Percentiles rank a stretch among this genome's conserved stretches.
Evolutionary conservation across 2,113 vertebrate genomes (phyloP).

Genomic region (Morone chrysops): DNA sequence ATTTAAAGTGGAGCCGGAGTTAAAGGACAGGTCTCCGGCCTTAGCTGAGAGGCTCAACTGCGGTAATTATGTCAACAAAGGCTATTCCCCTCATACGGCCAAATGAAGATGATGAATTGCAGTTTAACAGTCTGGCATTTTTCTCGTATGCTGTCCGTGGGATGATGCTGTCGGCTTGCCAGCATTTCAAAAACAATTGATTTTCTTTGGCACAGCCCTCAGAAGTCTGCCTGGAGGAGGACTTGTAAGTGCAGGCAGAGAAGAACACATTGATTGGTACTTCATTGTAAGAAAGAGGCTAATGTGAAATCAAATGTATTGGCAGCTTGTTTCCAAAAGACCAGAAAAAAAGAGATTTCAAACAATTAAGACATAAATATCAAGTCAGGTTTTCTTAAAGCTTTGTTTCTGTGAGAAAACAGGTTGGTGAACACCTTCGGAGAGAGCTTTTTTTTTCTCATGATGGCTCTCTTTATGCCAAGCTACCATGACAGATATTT

Average conservation of each 20-base stretch:
- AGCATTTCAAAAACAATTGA: conserved; percentile 73
- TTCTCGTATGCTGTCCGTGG: conserved; percentile 38
- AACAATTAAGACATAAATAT: conserved; percentile 52
- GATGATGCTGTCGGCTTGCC: conserved; percentile 55
- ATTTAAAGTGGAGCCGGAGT: conserved; percentile 46
- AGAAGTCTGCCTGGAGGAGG: conserved; percentile 60
- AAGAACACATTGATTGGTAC: conserved; percentile 72
- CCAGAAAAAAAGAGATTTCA: conserved; percentile 44
- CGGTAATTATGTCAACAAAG: conserved; percentile 41
- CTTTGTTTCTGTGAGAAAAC: conserved; percentile 42
- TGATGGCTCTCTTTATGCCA: conserved; percentile 67
- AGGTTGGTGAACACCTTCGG: conserved; percentile 28
- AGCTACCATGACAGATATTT: conserved; percentile 84
- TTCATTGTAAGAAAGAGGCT: conserved; percentile 67
- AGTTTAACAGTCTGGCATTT: conserved; percentile 52
- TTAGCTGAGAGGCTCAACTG: conserved; percentile 34
- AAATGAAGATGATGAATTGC: conserved; percentile 64
- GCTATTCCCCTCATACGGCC: conserved; percentile 22
- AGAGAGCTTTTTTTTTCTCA: conserved; percentile 64
- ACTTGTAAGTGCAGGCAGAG: conserved; percentile 51
- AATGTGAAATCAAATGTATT: conserved; percentile 76
- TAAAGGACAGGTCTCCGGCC: conserved; percentile 39
- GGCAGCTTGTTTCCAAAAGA: conserved; percentile 64
- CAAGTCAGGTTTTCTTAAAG: conserved; percentile 24
- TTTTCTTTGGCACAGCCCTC: conserved; percentile 66